phyloP scores from a whole-genome alignment of 2,113 vertebrate genomes.

The Abramis brama region DNA sequence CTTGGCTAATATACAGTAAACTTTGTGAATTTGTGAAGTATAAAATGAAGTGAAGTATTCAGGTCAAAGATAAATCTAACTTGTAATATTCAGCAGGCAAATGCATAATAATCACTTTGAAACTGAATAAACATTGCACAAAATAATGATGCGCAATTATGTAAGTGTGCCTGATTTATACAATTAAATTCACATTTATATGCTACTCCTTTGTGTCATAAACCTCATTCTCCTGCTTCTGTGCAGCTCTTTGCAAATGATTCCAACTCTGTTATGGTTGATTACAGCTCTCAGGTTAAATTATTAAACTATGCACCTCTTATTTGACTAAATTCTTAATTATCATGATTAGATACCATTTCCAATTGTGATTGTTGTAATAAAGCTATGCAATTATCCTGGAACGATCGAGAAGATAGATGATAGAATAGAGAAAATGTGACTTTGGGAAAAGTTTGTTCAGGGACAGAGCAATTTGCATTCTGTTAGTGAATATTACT shows the following conservation, averaged over 20 bases:
- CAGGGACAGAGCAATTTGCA: not conserved
- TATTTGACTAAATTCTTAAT: not conserved
- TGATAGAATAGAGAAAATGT: not conserved
- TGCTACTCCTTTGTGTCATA: constrained; percentile 7
- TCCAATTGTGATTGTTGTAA: not conserved
- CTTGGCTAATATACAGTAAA: not conserved
- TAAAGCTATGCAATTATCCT: not conserved
- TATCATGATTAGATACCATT: not conserved
- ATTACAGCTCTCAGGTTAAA: not conserved
- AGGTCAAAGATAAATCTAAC: constrained; percentile 2
- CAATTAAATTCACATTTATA: constrained; percentile 18
- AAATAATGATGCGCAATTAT: constrained; percentile 26
- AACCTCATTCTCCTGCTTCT: constrained; percentile 18
- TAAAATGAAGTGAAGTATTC: not conserved
- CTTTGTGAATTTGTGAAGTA: not conserved
- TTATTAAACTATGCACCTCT: not conserved
- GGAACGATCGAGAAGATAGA: not conserved
- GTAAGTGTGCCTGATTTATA: not conserved
- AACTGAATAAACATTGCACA: constrained; percentile 7
- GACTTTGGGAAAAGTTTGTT: not conserved
- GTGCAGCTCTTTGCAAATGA: not conserved
- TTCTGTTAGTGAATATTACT: not conserved
- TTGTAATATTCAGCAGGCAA: constrained; percentile 10
- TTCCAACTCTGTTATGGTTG: not conserved
- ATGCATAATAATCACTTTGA: constrained; percentile 19